Conservation (phyloP, 2,113 vertebrate genomes). For the Notechis scutatus region DNA sequence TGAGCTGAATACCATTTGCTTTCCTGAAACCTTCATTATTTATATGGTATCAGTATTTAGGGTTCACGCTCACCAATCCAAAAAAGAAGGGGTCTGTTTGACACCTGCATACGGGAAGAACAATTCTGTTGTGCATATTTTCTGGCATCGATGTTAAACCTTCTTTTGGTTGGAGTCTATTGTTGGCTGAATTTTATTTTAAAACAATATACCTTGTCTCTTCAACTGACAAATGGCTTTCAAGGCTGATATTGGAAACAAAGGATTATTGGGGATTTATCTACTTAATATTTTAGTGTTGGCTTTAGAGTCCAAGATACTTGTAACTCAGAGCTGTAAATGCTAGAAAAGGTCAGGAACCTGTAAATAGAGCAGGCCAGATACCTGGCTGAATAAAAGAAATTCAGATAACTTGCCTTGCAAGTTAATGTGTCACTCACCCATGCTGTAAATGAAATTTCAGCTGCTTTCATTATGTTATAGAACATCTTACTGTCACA, state of each 20-base stretch:
- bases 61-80: neutral
- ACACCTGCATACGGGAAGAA: neutral
- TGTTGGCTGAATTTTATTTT: neutral
- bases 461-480: neutral
- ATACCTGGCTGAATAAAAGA: neutral
- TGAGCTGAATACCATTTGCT: neutral
- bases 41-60: neutral
- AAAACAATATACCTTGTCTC: neutral
- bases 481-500: neutral
- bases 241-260: neutral
- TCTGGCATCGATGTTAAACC: neutral
- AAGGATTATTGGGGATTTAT: neutral
- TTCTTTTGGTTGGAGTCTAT: neutral
- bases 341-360: neutral
- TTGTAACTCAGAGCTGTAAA: neutral
- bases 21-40: neutral
- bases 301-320: neutral
- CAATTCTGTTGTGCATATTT: neutral
- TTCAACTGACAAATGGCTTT: neutral
- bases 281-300: neutral
- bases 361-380: neutral
- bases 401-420: neutral
- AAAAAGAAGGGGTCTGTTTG: neutral
- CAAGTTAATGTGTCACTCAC: neutral
- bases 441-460: neutral